Conservation (phyloP, 2,888 invertebrate genomes). For the Spisula solida region DNA sequence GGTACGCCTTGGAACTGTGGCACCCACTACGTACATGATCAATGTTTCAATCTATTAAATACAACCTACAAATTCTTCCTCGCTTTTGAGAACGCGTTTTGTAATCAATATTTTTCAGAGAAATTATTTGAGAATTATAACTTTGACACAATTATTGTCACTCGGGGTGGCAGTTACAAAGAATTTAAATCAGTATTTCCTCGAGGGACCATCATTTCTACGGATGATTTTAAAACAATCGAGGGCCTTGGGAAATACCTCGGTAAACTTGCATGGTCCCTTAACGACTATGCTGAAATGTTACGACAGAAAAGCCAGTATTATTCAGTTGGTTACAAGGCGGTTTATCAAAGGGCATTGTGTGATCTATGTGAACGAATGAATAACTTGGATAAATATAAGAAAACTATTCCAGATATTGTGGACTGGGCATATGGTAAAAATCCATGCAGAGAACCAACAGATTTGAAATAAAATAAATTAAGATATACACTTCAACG, state of each 20-base stretch:
- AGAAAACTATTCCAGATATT: slow-evolving; percentile 54
- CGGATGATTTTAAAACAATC: slow-evolving; percentile 54
- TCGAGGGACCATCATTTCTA: slow-evolving; percentile 46
- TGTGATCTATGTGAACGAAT: slow-evolving; percentile 54
- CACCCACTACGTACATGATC: slow-evolving; percentile 47
- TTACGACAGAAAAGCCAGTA: slow-evolving; percentile 55
- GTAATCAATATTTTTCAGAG: slow-evolving; percentile 62
- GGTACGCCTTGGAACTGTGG: slow-evolving; percentile 62
- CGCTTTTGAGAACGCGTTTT: slow-evolving; percentile 63
- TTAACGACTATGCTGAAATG: slow-evolving; percentile 43
- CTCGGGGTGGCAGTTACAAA: slow-evolving; percentile 47
- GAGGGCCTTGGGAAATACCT: slow-evolving; percentile 54
- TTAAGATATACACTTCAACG: no score
- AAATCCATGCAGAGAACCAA: slow-evolving; percentile 33
- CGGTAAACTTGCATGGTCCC: slow-evolving; percentile 41
- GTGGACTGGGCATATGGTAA: slow-evolving; percentile 46
- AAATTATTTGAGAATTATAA: slow-evolving; percentile 65
- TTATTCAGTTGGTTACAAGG: slow-evolving; percentile 46
- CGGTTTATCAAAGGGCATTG: slow-evolving; percentile 57
- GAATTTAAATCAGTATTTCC: slow-evolving; percentile 38
- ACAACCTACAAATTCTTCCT: slow-evolving; percentile 52
- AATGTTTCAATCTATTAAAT: slow-evolving; percentile 57
- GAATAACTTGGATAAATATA: slow-evolving; percentile 47
- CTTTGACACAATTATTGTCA: slow-evolving; percentile 57
- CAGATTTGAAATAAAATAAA: slow-evolving; percentile 12